Base-by-base conservation (phyloP, 1,140 invertebrate genomes). In the Bombus sibiricus region DNA sequence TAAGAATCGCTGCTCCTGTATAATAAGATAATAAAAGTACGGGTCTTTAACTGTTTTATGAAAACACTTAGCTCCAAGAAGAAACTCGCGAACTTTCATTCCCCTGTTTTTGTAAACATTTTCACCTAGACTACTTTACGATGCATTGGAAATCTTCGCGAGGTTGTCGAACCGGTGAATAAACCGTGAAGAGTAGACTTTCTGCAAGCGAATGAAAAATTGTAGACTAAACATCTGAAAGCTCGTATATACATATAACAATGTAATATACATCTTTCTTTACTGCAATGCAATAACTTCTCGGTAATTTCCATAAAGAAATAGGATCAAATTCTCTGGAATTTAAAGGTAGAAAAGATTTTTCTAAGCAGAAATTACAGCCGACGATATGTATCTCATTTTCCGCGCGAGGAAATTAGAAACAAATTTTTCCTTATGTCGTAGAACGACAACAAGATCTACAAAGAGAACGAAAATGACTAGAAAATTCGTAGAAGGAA, bases 141-240 rank as follows among this genome's bases (percentile, higher is more conserved):
- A 84, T 84, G 83, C 83, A 84, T 84, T 84, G 83, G 72, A 84
- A 84, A 80, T 84, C 66, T 84, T 72, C 0, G n/a, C 68, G 53
- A 47, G 76, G 1, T 72, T 84, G 53, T 79, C 47, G 22, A 18
- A 47, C 43, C 43, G 32, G 37, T 28, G 66, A 79, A 84, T 79
- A 62, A 57, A 71, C 59, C n/a, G 64, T 28, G 73, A 25, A 32
- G 37, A 53, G 8, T 18, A 12, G 34, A 75, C 6, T 47, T 68
- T 32, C 53, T 1, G 15, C 2, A 22, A 62, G 25, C 57, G 10
- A 74, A 18, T 9, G 25, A 18, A 43, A 68, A 32, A 34, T 83
- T 41, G 59, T 12, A 3, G 8, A 34, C 1, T 22, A 13, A 57
- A 28, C 12, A 9, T 28, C n/a, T 32, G 0, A 32, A 73, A 32